These are phyloP conservation scores for Chironomus riparius DNA, from an alignment of 2,888 invertebrate species.

Conservation along the genomic window DNA sequence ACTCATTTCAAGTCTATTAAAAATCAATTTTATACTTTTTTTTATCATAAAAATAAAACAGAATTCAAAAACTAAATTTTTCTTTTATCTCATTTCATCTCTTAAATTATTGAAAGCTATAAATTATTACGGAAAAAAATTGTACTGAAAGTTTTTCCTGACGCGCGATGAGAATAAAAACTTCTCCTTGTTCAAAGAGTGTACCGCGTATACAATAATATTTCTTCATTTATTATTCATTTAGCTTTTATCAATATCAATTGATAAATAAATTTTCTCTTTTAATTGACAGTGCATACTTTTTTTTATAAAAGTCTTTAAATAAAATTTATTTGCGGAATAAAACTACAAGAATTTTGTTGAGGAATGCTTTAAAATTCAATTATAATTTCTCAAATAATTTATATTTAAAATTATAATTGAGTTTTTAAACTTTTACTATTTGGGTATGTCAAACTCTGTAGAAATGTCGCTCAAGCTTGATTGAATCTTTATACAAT, in stretches of 20 bases:
- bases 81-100: not conserved
- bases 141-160: constrained; percentile 13
- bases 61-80: not conserved
- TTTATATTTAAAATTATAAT: no score
- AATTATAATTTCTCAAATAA: no score
- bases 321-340: no score
- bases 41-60: not conserved
- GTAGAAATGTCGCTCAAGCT: no score
- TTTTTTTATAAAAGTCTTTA: no score
- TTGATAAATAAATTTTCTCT: not conserved
- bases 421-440: no score
- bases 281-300: not conserved
- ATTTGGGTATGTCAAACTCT: no score
- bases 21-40: not conserved
- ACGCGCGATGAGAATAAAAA: not conserved
- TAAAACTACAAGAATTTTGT: no score
- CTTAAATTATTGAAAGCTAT: not conserved
- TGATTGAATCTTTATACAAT: no score
- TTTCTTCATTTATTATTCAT: not conserved
- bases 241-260: not conserved
- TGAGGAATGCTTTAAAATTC: no score
- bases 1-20: no score
- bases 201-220: constrained; percentile 3
- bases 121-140: constrained; percentile 11
- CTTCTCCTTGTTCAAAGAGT: not conserved